These are phyloP conservation scores for Deilephila elpenor DNA, from an alignment of 2,888 invertebrate species.

Conservation along the genomic window DNA sequence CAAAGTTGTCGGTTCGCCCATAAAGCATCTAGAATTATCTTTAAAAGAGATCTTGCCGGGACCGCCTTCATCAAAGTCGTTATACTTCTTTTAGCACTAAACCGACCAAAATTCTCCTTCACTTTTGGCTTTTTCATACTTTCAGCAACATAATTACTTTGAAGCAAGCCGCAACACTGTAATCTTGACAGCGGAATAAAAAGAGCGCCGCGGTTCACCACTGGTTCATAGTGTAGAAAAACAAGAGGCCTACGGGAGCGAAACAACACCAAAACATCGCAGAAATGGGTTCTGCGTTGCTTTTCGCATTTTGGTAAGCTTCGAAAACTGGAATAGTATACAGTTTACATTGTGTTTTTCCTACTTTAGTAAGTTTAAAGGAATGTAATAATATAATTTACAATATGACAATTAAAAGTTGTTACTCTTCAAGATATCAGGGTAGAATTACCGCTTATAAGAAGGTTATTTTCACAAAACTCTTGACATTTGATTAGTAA, in stretches of 20 bases:
- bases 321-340: conserved; percentile 8
- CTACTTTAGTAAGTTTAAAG: not conserved
- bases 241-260: conserved; percentile 2
- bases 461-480: too few relatives aligned
- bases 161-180: conserved; percentile 25
- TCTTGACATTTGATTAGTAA: too few relatives aligned
- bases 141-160: conserved; percentile 27
- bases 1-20: conserved; percentile 16
- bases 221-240: conserved; percentile 2
- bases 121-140: conserved; percentile 20
- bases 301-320: not conserved
- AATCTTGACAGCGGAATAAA: conserved; percentile 19
- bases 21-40: conserved; percentile 27
- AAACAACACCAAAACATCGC: conserved; percentile 19
- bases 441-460: too few relatives aligned
- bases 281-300: not conserved
- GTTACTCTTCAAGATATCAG: too few relatives aligned
- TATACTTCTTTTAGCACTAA: conserved; percentile 29
- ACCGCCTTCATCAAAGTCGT: conserved; percentile 25
- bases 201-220: conserved; percentile 7
- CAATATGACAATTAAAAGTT: too few relatives aligned
- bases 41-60: conserved; percentile 22
- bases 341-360: not conserved
- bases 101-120: conserved; percentile 17
- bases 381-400: too few relatives aligned